Evolutionary conservation across 2,113 vertebrate genomes (phyloP).

Genomic region (Pollimyrus isidori): DNA sequence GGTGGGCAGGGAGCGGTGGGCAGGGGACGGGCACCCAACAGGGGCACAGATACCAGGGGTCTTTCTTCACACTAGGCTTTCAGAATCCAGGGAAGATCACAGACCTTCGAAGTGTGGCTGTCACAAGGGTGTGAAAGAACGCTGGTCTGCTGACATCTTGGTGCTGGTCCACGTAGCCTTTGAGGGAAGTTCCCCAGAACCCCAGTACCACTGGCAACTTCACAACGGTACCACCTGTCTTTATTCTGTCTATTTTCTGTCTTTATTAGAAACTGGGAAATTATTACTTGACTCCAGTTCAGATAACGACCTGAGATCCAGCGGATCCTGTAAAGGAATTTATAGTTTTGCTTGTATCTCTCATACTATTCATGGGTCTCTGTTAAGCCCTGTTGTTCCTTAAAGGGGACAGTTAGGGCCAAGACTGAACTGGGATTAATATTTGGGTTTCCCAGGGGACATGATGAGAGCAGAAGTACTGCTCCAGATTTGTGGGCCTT

Average conservation of each 20-base stretch:
- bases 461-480: neutral
- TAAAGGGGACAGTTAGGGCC: neutral
- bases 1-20: too few species aligned
- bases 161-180: neutral
- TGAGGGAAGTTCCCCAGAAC: neutral
- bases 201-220: neutral
- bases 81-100: neutral
- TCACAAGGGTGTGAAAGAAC: neutral
- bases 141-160: neutral
- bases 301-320: neutral
- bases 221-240: neutral
- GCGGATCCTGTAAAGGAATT: neutral
- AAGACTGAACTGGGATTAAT: neutral
- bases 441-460: neutral
- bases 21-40: neutral
- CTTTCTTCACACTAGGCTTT: neutral
- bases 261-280: neutral
- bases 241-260: too few species aligned
- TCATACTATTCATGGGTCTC: neutral
- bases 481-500: neutral
- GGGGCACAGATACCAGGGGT: neutral
- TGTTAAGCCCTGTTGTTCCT: neutral
- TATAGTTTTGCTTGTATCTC: neutral
- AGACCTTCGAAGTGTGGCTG: neutral
- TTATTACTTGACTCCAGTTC: neutral